These are phyloP conservation scores for Celastrina argiolus DNA, from an alignment of 2,888 invertebrate species.

Conservation along the genomic window DNA sequence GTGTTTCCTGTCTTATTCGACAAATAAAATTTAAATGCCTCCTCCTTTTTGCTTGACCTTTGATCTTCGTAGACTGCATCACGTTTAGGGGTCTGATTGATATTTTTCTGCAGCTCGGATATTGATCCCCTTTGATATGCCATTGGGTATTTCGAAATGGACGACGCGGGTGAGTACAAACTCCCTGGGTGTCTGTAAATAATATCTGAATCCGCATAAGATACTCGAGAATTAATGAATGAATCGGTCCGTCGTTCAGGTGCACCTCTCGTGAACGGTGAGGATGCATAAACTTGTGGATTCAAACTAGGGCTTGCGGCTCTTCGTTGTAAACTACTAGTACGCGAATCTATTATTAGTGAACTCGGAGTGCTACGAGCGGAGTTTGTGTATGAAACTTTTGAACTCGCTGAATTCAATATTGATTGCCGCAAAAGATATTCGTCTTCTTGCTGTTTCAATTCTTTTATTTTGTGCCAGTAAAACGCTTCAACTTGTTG, in stretches of 20 bases:
- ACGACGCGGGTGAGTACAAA: conserved; percentile 37
- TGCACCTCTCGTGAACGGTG: conserved; percentile 53
- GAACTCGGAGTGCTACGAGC: conserved; percentile 50
- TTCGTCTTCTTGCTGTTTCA: conserved; percentile 80
- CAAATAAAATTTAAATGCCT: conserved; percentile 2
- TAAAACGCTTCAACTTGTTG: conserved; percentile 82
- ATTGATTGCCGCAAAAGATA: conserved; percentile 57
- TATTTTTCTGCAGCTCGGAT: conserved; percentile 37
- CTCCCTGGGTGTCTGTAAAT: conserved; percentile 56
- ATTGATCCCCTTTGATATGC: conserved; percentile 45
- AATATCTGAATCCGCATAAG: conserved; percentile 44
- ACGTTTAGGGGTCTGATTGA: conserved; percentile 46
- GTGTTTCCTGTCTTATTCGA: conserved; percentile 1
- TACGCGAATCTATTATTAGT: conserved; percentile 45
- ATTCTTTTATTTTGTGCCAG: conserved; percentile 82
- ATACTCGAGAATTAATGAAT: conserved; percentile 44
- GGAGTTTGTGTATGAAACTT: conserved; percentile 39
- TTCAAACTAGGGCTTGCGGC: conserved; percentile 43
- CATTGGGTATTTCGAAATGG: conserved; percentile 38
- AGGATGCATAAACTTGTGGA: conserved; percentile 43
- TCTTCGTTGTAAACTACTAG: conserved; percentile 56
- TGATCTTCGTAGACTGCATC: conserved; percentile 26
- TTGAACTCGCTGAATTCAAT: conserved; percentile 38
- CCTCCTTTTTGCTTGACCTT: neutral
- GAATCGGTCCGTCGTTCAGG: conserved; percentile 62